phyloP scores from a whole-genome alignment of 2,888 invertebrate species.

The Corythucha ciliata region DNA sequence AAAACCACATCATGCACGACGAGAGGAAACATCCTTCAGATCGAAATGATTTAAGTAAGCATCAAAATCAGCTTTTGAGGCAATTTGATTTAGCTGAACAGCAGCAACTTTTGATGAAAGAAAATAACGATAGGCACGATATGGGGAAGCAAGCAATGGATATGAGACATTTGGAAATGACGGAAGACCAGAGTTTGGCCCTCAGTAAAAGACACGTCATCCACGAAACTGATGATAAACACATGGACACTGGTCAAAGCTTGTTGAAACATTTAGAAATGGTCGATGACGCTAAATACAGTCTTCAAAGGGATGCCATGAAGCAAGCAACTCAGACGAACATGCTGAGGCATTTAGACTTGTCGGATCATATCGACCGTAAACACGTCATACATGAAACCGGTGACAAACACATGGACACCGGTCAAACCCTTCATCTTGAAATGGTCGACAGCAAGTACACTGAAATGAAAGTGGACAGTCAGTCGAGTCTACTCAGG shows the following conservation, averaged over 20 bases:
- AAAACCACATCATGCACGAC: conserved; percentile 20
- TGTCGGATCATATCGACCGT: too few species aligned
- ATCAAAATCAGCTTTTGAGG: conserved; percentile 12
- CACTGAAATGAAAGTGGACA: conserved; percentile 10
- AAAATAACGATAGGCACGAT: too few species aligned
- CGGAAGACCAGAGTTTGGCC: too few species aligned
- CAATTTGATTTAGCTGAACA: conserved; percentile 18
- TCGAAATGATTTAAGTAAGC: conserved; percentile 17
- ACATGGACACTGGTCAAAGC: conserved; percentile 3
- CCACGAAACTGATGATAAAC: conserved; percentile 19
- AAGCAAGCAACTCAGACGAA: conserved; percentile 16
- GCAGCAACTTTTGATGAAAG: conserved; percentile 8
- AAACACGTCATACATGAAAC: conserved; percentile 22
- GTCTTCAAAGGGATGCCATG: too few species aligned
- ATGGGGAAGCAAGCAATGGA: too few species aligned
- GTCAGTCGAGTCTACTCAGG: conserved; percentile 18
- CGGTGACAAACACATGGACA: conserved; percentile 16
- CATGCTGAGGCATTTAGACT: conserved; percentile 23
- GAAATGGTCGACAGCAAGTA: too few species aligned
- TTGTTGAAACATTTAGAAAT: conserved; percentile 11
- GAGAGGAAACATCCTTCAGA: conserved; percentile 2
- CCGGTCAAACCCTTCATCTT: neutral
- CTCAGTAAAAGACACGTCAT: too few species aligned
- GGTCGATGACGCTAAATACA: too few species aligned
- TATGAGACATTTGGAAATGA: conserved; percentile 13